phyloP scores from a whole-genome alignment of 64 coral and sea anemone genomes.

The Trachythela sp. region DNA sequence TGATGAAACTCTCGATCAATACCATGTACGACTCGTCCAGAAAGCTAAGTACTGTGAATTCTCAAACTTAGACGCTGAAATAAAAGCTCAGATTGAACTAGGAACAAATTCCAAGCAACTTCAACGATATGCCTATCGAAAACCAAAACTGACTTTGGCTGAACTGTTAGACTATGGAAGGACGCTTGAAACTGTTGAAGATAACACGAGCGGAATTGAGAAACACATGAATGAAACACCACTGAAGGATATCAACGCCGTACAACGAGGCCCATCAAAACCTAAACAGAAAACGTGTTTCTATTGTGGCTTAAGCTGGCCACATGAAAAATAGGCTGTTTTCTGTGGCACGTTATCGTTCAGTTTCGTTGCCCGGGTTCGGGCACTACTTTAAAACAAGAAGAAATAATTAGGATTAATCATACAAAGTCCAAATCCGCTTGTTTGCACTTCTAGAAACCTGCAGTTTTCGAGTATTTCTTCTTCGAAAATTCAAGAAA shows the following conservation, averaged over 20 bases:
- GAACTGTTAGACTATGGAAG: slow-evolving; percentile 2
- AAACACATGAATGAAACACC: background rate
- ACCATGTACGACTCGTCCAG: background rate
- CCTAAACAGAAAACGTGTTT: background rate
- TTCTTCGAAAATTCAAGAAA: too few species aligned
- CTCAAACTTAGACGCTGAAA: background rate
- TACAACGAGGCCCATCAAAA: background rate
- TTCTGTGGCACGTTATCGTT: too few species aligned
- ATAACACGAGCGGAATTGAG: background rate
- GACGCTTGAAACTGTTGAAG: background rate
- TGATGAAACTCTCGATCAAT: background rate
- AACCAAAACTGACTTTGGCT: background rate
- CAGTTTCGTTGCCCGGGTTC: too few species aligned
- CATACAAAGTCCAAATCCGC: too few species aligned
- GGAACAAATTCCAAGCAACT: slow-evolving; percentile 10
- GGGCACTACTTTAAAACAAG: too few species aligned
- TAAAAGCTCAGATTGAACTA: slow-evolving; percentile 16
- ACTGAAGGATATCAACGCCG: background rate
- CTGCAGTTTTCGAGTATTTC: too few species aligned
- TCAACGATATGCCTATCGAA: background rate
- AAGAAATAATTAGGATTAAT: too few species aligned
- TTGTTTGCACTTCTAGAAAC: too few species aligned
- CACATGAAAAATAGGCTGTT: background rate
- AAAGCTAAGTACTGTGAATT: background rate
- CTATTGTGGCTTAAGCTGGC: background rate